Base-by-base conservation (phyloP, 2,113 vertebrate genomes). In the Prolemur simus region DNA sequence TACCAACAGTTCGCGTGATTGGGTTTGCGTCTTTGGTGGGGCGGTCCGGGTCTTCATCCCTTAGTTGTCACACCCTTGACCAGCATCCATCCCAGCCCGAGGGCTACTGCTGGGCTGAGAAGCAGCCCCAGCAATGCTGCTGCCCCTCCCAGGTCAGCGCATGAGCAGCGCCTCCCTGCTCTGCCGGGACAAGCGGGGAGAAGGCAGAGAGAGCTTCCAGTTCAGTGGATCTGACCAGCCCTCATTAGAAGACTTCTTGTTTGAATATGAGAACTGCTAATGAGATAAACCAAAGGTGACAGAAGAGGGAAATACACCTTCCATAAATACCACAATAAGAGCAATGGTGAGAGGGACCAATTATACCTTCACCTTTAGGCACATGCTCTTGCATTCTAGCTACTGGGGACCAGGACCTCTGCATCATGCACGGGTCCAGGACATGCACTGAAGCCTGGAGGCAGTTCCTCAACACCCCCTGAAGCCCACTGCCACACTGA, bases 401-500 rank as follows among this genome's bases (percentile, higher is more conserved):
- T 78, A 3, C 1, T 8, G 23, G 37, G 42, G 71, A 23, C 8
- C 21, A 3, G 6, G 3, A 8, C 20, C 21, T 77, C 68, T 69
- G 1, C 1, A 6, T 20, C 13, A 15, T 39, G 32, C 60, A 7
- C 3, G 27, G 69, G 21, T 39, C 66, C 39, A 10, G 39, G 20
- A 12, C 6, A 14, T 12, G 1, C 0, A 9, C n/a, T 47, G 20
- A 4, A 17, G n/a, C 45, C 32, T 42, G 45, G 42, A 58, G 34
- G 4, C 18, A 9, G 4, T 34, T 63, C 10, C 73, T 71, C 47
- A 42, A 3, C 4, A 3, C 11, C 18, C 9, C 27, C 34, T 13
- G 17, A 63, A 0, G 12, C 11, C 11, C 7, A 29, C 10, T 27
- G 37, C 2, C 56, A 37, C 5, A 45, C 13, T 39, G 29, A 29